Evolutionary conservation across 2,113 vertebrate genomes (phyloP).

Genomic region (Cyphomyrus discorhynchus): DNA sequence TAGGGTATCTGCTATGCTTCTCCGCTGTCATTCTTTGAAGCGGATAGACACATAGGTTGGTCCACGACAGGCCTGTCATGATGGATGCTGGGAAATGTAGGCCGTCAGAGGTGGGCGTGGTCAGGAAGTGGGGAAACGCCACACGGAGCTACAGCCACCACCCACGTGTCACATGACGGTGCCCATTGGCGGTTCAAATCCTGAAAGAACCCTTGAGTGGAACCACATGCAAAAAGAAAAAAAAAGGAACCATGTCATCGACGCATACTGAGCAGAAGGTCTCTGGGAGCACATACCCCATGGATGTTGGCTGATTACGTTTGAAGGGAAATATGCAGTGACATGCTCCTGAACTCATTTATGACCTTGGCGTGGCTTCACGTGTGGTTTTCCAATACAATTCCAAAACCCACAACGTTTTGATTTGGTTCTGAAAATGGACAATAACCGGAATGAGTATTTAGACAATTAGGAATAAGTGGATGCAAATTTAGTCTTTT

Average conservation of each 20-base stretch:
- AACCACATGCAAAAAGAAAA: constrained; percentile 3
- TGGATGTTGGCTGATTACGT: constrained; percentile 38
- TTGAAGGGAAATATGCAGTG: constrained; percentile 59
- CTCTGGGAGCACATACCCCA: not conserved
- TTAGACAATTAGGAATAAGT: constrained; percentile 58
- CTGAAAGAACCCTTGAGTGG: not conserved
- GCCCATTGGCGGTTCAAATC: not conserved
- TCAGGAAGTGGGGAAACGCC: not conserved
- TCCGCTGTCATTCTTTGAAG: not conserved
- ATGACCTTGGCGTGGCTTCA: constrained; percentile 55
- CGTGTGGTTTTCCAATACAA: constrained; percentile 54
- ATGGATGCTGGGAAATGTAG: not conserved
- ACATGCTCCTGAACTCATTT: constrained; percentile 57
- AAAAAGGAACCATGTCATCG: not conserved
- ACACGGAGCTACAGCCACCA: not conserved
- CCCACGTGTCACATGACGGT: not conserved
- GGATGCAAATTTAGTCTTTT: constrained; percentile 55
- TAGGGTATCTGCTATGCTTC: not conserved
- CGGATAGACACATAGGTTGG: not conserved
- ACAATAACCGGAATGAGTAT: constrained; percentile 63
- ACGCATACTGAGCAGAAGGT: not conserved
- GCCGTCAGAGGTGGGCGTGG: not conserved
- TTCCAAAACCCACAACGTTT: constrained; percentile 45
- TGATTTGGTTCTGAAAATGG: constrained; percentile 43
- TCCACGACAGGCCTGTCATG: not conserved